phyloP scores from a whole-genome alignment of 2,797 vertebrate genomes.

The Melanogrammus aeglefinus region DNA sequence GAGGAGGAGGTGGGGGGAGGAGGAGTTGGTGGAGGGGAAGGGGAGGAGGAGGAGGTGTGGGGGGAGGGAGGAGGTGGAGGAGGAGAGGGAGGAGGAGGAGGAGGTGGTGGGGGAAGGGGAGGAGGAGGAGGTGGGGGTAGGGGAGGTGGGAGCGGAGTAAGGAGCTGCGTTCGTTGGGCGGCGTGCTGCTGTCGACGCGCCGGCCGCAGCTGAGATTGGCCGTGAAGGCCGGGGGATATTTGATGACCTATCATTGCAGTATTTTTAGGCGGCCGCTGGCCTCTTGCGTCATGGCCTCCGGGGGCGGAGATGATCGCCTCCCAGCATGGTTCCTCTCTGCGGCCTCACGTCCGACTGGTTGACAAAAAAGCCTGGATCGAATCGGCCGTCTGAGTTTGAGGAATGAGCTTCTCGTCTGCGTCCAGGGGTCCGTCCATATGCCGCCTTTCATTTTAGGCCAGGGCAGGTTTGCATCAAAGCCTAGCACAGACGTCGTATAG shows the following conservation, averaged over 20 bases:
- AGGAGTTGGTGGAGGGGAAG: too few relatives aligned
- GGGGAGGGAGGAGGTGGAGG: neutral
- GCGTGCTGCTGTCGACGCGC: constrained; percentile 23
- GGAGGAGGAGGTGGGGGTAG: neutral
- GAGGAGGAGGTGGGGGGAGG: neutral
- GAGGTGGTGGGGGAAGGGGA: constrained; percentile 3
- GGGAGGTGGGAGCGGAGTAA: neutral
- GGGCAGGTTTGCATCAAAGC: constrained; percentile 26
- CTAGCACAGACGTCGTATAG: neutral
- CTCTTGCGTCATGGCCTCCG: constrained; percentile 61
- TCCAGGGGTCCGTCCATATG: constrained; percentile 31
- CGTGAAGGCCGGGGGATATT: constrained; percentile 65
- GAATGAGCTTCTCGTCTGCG: constrained; percentile 13
- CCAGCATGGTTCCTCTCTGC: constrained; percentile 12
- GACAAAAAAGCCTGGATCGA: neutral
- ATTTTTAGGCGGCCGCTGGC: constrained; percentile 53
- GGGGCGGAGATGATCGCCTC: constrained; percentile 18
- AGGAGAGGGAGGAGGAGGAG: neutral
- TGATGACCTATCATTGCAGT: constrained; percentile 68
- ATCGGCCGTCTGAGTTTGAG: neutral
- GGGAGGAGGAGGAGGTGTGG: constrained; percentile 31
- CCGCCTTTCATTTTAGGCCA: constrained; percentile 13
- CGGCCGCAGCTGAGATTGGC: constrained; percentile 63
- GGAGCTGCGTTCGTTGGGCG: neutral
- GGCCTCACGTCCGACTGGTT: constrained; percentile 43